phyloP scores from a whole-genome alignment of 2,888 invertebrate genomes.

The Callimorpha dominula region DNA sequence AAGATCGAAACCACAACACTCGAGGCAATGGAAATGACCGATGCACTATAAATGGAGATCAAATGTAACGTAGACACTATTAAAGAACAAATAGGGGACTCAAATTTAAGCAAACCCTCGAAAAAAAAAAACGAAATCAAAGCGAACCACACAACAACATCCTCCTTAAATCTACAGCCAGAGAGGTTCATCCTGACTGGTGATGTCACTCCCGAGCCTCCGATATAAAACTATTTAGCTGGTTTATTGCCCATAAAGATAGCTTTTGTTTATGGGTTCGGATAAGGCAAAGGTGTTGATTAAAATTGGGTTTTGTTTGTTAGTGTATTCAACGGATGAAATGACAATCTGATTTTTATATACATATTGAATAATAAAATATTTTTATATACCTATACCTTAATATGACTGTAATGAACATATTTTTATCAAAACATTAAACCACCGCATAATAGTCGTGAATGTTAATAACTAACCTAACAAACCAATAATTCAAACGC shows the following conservation, averaged over 20 bases:
- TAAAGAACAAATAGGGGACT: no score
- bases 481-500: no score
- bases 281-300: constrained; percentile 55
- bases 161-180: constrained; percentile 62
- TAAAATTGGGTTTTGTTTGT: constrained; percentile 44
- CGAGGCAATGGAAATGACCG: no score
- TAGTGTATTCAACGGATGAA: constrained; percentile 12
- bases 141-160: constrained; percentile 24
- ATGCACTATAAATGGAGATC: no score
- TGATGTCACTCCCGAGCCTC: constrained; percentile 58
- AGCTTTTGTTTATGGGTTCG: constrained; percentile 48
- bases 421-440: no score
- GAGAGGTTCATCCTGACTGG: constrained; percentile 62
- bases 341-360: not conserved
- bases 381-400: no score
- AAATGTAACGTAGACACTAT: no score
- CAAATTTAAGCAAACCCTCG: no score
- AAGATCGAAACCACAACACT: no score
- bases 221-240: constrained; percentile 74
- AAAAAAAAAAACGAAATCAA: constrained; percentile 19
- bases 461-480: no score
- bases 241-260: constrained; percentile 72
- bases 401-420: no score
- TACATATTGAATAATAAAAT: not conserved
- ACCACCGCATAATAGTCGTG: no score